Base-by-base conservation (phyloP, 2,113 vertebrate genomes). In the Oxyura jamaicensis region DNA sequence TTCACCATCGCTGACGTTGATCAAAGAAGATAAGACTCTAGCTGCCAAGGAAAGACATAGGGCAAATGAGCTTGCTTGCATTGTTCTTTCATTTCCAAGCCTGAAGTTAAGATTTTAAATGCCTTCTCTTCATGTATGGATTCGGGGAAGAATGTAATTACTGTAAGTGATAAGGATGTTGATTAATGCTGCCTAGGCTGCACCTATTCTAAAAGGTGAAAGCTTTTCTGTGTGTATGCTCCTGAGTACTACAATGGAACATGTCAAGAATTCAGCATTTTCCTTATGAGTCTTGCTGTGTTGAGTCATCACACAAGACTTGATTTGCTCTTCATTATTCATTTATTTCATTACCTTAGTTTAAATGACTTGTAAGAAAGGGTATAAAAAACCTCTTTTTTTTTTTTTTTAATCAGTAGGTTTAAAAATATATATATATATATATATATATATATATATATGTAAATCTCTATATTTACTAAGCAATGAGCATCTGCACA, bases 321-420 rank as follows among this genome's bases (percentile, higher is more conserved):
- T 91, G 86, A 2, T 68, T 94, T 84, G 60, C 59, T 95, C 76
- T 65, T 95, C 13, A 39, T 71, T 84, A 78, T 97, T 80, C 44
- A 76, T 90, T 97, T 96, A 74, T 93, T 78, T 93, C 80, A 74
- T 95, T 95, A 48, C 66, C 44, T 94, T 93, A 79, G 83, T 95
- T 83, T 86, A 90, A 96, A 69, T 90, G 13, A 84, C 74, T 74
- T 96, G 88, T 91, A 95, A 96, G 91, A 96, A 96, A 95, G 58
- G 35, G 19, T 88, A 73, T 79, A 21, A 19, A 90, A 93, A 92
- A 63, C 86, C 76, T 75, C 58, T 67, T 74, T 81, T 41, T 74
- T 96, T 96, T 95, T 85, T 90, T 91, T 95, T 46, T 19, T 46
- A 6, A 48, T 48, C 90, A 36, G 48, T 53, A 29, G 75, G 58